Percentiles rank a stretch among this genome's conserved stretches.
These are phyloP conservation scores for Serinus canaria DNA, from an alignment of 2,113 vertebrate species.

Conservation along the genomic window DNA sequence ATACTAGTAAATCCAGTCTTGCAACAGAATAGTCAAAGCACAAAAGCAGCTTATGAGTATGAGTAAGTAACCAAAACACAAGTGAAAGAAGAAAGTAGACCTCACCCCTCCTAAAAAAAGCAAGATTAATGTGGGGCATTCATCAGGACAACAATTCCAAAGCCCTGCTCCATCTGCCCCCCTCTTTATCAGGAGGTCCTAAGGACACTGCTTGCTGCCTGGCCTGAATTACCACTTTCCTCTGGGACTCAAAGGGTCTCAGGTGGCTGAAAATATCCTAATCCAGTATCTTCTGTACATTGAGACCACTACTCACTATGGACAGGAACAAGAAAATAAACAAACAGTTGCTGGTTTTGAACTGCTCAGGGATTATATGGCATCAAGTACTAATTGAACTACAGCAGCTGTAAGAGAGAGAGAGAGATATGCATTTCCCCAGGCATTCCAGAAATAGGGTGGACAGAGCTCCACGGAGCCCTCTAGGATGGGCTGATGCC, in stretches of 20 bases:
- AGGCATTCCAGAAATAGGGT: neutral
- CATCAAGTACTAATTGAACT: neutral
- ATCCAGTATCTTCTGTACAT: neutral
- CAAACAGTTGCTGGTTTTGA: neutral
- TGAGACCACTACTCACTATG: neutral
- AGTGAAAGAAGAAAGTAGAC: neutral
- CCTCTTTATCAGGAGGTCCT: neutral
- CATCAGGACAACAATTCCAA: neutral
- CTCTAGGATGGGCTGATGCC: neutral
- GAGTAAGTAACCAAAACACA: neutral
- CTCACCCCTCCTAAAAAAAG: neutral
- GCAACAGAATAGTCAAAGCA: neutral
- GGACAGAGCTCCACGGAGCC: neutral
- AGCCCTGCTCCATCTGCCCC: neutral
- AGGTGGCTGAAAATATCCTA: neutral
- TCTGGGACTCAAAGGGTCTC: neutral
- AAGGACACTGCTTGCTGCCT: neutral
- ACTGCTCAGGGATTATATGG: neutral
- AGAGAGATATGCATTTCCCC: neutral
- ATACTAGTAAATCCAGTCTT: neutral
- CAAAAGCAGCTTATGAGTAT: neutral
- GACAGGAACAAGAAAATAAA: neutral
- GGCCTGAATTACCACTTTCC: neutral
- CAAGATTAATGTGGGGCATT: neutral
- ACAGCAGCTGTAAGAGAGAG: neutral